phyloP scores from a whole-genome alignment of 1,140 invertebrate genomes.

The Bactericera cockerelli region DNA sequence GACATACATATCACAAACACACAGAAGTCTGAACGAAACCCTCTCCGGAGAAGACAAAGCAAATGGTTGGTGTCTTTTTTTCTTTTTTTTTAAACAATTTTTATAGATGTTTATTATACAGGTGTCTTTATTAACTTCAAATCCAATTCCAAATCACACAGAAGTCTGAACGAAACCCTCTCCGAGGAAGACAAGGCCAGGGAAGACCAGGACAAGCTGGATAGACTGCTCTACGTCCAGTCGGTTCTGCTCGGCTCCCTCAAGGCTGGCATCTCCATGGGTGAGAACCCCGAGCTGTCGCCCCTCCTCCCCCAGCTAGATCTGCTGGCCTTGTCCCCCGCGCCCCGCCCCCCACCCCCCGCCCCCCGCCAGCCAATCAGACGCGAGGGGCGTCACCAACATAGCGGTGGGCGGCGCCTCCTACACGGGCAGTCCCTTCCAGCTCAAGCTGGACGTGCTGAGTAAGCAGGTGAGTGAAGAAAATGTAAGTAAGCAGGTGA shows the following conservation, averaged over 20 bases:
- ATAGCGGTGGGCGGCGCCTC: neutral
- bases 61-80: no score
- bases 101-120: no score
- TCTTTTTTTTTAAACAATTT: no score
- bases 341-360: no score
- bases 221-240: neutral
- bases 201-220: neutral
- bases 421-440: no score
- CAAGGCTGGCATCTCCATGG: neutral
- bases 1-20: no score
- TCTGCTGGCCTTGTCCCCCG: neutral
- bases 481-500: no score
- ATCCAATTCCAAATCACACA: no score
- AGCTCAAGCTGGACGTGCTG: no score
- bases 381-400: neutral
- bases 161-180: neutral
- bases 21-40: neutral
- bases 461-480: no score
- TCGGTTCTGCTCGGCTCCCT: neutral
- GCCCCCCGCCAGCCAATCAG: neutral
- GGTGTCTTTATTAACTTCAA: no score
- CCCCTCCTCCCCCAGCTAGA: neutral
- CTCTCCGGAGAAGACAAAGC: neutral
- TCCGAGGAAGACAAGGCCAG: neutral
- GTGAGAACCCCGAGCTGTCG: neutral